These are phyloP conservation scores for Scomber japonicus DNA, from an alignment of 2,113 vertebrate genomes.

Conservation along the genomic window DNA sequence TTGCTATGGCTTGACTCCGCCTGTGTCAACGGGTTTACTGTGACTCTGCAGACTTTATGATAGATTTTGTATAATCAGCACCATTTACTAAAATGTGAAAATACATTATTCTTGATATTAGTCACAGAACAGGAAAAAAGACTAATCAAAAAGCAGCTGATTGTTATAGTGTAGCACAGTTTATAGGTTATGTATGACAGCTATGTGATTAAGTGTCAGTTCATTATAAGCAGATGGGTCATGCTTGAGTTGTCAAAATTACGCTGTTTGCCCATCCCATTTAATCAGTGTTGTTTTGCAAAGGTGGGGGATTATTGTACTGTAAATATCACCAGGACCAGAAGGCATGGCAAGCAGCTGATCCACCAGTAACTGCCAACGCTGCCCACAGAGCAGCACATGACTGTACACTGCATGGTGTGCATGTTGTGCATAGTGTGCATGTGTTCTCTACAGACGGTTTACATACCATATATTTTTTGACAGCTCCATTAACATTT, in stretches of 20 bases:
- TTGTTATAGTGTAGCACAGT: background rate
- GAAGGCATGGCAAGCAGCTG: conserved; percentile 34
- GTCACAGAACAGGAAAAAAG: background rate
- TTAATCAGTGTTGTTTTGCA: conserved; percentile 39
- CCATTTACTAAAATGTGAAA: conserved; percentile 5
- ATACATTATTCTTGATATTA: conserved; percentile 1
- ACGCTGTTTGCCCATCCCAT: background rate
- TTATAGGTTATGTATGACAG: background rate
- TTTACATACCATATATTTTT: background rate
- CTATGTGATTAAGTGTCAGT: background rate
- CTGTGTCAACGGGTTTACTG: conserved; percentile 24
- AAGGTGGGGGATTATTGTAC: conserved; percentile 33
- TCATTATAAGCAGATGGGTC: background rate
- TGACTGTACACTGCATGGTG: conserved; percentile 11
- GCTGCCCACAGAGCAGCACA: conserved; percentile 19
- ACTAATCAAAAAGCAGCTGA: background rate
- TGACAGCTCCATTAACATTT: background rate
- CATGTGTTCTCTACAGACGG: background rate
- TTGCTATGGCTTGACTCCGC: conserved; percentile 7
- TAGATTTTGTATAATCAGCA: background rate
- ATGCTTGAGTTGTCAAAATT: background rate
- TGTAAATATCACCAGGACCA: conserved; percentile 57
- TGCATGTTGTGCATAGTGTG: background rate
- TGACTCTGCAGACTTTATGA: conserved; percentile 34
- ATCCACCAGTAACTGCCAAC: conserved; percentile 35